These are phyloP conservation scores for Elaphurus davidianus DNA, from an alignment of 2,113 vertebrate species.

Conservation along the genomic window DNA sequence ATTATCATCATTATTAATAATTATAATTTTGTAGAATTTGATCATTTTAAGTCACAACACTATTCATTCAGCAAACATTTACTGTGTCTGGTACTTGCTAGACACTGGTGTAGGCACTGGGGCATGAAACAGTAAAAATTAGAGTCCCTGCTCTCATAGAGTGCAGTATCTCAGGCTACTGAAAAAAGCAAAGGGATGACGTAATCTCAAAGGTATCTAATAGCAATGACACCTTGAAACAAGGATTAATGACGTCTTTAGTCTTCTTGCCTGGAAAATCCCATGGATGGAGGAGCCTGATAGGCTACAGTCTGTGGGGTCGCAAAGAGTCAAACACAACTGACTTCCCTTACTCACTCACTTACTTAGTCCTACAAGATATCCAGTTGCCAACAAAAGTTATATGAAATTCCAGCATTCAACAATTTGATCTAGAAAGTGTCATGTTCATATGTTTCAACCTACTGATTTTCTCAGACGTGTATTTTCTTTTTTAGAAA, in stretches of 20 bases:
- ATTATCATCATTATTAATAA: slow-evolving; percentile 76
- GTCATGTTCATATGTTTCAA: background rate
- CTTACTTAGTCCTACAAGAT: background rate
- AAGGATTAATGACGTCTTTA: background rate
- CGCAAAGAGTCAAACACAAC: too few relatives aligned
- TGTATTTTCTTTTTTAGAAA: background rate
- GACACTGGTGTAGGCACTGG: slow-evolving; percentile 27
- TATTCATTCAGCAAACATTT: slow-evolving; percentile 57
- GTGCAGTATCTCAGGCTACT: background rate
- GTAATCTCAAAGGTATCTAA: background rate
- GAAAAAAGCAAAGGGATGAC: background rate
- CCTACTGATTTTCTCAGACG: background rate
- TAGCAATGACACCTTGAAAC: background rate
- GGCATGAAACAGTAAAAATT: background rate
- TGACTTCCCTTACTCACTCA: too few relatives aligned
- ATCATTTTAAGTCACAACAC: slow-evolving; percentile 70
- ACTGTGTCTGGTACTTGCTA: slow-evolving; percentile 10
- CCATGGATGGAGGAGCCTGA: too few relatives aligned
- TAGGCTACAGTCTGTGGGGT: too few relatives aligned
- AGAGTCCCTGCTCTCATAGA: background rate
- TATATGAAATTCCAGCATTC: background rate
- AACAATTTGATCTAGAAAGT: background rate
- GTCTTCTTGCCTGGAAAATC: too few relatives aligned
- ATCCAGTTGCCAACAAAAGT: background rate
- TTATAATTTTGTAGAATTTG: slow-evolving; percentile 63